Evolutionary conservation across 2,797 vertebrate species (phyloP).

Genomic region (Nyctalus aviator): DNA sequence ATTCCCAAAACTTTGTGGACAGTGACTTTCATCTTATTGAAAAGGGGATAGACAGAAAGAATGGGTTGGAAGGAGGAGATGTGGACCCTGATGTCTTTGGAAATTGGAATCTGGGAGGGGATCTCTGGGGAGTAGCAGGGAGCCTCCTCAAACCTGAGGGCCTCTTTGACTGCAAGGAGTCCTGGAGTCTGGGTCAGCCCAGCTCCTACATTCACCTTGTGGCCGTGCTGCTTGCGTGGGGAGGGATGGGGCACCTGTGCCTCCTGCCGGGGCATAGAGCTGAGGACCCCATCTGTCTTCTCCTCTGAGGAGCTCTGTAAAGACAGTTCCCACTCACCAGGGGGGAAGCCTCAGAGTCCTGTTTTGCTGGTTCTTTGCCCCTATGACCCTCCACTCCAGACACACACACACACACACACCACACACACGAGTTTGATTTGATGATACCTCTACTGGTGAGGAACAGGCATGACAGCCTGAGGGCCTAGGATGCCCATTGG

Average conservation of each 20-base stretch:
- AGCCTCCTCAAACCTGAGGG: not conserved
- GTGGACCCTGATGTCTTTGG: not conserved
- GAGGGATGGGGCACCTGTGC: not conserved
- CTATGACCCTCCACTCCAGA: not conserved
- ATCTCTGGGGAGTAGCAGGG: not conserved
- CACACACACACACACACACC: not conserved
- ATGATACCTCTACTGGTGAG: too few relatives aligned
- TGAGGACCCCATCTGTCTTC: rapidly evolving
- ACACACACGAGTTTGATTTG: not conserved
- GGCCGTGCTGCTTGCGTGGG: rapidly evolving
- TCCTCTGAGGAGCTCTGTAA: too few relatives aligned
- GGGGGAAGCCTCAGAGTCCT: not conserved
- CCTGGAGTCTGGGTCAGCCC: not conserved
- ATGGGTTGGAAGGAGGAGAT: not conserved
- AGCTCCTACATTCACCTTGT: not conserved
- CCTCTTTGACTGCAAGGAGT: too few relatives aligned
- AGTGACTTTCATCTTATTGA: too few relatives aligned
- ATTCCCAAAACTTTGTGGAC: too few relatives aligned
- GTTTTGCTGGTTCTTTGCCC: not conserved
- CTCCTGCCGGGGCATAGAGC: not conserved
- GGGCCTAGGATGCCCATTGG: too few relatives aligned
- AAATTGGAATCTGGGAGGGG: not conserved
- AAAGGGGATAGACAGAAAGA: too few relatives aligned
- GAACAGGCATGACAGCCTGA: not conserved
- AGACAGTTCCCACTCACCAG: too few relatives aligned